phyloP scores from a whole-genome alignment of 2,888 invertebrate genomes.

The Diarsia dahlii region DNA sequence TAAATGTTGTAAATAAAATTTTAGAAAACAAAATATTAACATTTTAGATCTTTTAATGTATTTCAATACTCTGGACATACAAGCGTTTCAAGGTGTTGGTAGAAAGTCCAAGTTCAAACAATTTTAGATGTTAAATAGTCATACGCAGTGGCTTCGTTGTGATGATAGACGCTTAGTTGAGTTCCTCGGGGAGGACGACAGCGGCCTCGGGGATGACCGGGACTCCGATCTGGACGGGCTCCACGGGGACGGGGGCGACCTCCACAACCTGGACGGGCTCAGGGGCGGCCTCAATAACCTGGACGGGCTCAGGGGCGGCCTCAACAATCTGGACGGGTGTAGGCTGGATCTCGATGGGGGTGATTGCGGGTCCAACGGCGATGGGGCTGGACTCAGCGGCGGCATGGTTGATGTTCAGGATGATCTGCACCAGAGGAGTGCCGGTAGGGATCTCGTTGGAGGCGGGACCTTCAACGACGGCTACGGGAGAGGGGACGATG shows the following conservation, averaged over 20 bases:
- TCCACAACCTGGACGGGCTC: slow-evolving; percentile 50
- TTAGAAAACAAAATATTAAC: slow-evolving; percentile 19
- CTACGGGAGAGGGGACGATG: slow-evolving; percentile 38
- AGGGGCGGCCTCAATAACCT: slow-evolving; percentile 43
- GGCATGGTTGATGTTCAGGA: slow-evolving; percentile 68
- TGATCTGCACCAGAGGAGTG: slow-evolving; percentile 72
- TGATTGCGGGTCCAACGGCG: slow-evolving; percentile 36
- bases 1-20: too few relatives aligned
- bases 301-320: slow-evolving; percentile 27
- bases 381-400: slow-evolving; percentile 28
- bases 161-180: slow-evolving; percentile 67
- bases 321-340: slow-evolving; percentile 40
- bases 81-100: slow-evolving; percentile 48
- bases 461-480: slow-evolving; percentile 11
- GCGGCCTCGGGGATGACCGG: slow-evolving; percentile 72
- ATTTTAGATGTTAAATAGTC: slow-evolving; percentile 34
- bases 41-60: slow-evolving; percentile 45
- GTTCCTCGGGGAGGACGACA: slow-evolving; percentile 72
- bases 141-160: slow-evolving; percentile 37
- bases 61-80: slow-evolving; percentile 44
- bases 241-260: slow-evolving; percentile 57
- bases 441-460: slow-evolving; percentile 42
- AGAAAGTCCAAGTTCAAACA: slow-evolving; percentile 46
- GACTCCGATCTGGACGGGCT: slow-evolving; percentile 67
- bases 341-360: slow-evolving; percentile 18